Evolutionary conservation across 2,888 invertebrate species (phyloP), one percentile per base, ranked within the genome.

Genomic region (Epistrophe eligans): DNA sequence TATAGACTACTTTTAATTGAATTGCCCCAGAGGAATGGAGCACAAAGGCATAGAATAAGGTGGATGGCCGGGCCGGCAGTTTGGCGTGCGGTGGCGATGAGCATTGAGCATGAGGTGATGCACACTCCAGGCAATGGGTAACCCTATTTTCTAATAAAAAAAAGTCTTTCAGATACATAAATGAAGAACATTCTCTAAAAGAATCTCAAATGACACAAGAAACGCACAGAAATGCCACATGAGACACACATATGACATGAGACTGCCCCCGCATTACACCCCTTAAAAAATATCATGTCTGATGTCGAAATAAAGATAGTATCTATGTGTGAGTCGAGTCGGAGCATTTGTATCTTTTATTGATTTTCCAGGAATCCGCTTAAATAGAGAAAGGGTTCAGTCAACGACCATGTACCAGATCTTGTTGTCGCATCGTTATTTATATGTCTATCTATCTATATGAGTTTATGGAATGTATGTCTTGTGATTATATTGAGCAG

Each of bases 1-100:
- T 7, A 48, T 17, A 66, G 35, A 57, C 58, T 43, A 57, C 62
- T 82, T 58, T 87, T 82, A 87, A 87, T 87, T 87, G 77, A 82
- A 79, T 71, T 79, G 74, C 74, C 40, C 70, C 48, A 38, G 40
- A 58, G 72, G 60, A 55, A 19, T 43, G 57, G 55, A 50, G 43
- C 50, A 45, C 43, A 52, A 43, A 67, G 38, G 35, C 17, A 24
- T 24, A 45, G 38, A 58, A n/a, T 50, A 45, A 55, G 45, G 15
- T 62, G 40, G 35, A 13, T 62, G 40, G 35, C 10, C 45, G 15
- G 24, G 15, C 24, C n/a, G 40, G 13, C 52, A 0, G 24, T 0
- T 13, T 4, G 24, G 19, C 19, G 0, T 0, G 2, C n/a, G 52
- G 6, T 28, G 28, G 13, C 11, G 13, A 15, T 28, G 55, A 15